A percentile compares a stretch with the other conserved stretches of the same genome.
These are phyloP conservation scores for Pampusana beccarii DNA, from an alignment of 2,113 vertebrate genomes.

Conservation along the genomic window DNA sequence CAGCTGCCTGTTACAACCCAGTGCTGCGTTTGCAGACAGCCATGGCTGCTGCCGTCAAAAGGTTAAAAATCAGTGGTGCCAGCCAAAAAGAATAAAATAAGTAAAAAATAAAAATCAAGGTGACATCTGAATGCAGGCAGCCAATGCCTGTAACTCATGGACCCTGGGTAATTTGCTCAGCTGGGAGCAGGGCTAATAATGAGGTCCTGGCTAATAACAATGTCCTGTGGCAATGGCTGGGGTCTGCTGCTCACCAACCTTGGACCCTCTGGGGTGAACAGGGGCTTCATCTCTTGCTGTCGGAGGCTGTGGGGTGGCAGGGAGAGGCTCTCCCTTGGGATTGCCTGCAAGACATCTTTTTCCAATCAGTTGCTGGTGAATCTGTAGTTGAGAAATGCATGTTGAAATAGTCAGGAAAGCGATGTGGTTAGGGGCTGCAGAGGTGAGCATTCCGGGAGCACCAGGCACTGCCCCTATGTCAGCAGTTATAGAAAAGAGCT, in stretches of 20 bases:
- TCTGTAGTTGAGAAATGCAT: not conserved
- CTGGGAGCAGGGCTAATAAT: not conserved
- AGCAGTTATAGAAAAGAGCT: not conserved
- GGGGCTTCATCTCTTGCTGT: not conserved
- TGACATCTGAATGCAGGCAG: not conserved
- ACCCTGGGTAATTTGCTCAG: not conserved
- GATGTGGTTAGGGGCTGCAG: accelerated
- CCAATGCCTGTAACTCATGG: not conserved
- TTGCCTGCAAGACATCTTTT: not conserved
- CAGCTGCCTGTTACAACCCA: not conserved
- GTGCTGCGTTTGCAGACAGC: accelerated
- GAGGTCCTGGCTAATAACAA: too few species aligned
- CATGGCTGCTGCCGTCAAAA: not conserved
- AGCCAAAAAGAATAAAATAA: not conserved
- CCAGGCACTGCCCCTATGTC: accelerated
- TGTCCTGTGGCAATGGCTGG: not conserved
- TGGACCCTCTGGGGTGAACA: accelerated
- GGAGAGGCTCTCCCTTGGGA: accelerated
- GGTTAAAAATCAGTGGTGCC: not conserved
- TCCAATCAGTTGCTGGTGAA: not conserved
- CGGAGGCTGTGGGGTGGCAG: not conserved
- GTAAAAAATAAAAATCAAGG: not conserved
- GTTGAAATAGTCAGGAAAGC: not conserved
- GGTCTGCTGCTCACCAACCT: too few species aligned
- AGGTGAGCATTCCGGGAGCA: not conserved